Evolutionary conservation across 1,140 invertebrate species (phyloP).

Genomic region (Anagrus nilaparvatae): DNA sequence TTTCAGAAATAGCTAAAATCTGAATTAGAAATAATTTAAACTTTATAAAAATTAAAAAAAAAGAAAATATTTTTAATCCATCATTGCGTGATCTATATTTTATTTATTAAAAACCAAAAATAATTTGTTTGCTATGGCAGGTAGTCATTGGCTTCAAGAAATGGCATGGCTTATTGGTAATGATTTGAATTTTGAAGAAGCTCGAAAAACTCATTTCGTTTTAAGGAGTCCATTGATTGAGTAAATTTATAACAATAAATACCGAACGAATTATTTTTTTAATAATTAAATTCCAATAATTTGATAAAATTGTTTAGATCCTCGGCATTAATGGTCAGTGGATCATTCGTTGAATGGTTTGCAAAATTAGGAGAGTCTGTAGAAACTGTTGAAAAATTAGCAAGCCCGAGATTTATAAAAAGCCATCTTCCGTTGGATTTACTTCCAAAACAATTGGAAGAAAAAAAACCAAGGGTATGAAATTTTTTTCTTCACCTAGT

Average conservation of each 20-base stretch:
- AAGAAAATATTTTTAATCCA: too few species aligned
- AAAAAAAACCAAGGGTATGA: constrained; percentile 64
- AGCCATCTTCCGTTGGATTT: constrained; percentile 70
- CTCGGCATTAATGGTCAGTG: constrained; percentile 38
- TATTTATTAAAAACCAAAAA: background rate
- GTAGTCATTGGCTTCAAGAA: constrained; percentile 82
- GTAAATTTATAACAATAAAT: constrained; percentile 32
- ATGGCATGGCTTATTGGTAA: constrained; percentile 79
- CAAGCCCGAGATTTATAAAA: constrained; percentile 64
- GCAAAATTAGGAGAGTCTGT: constrained; percentile 49
- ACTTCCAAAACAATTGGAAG: constrained; percentile 54
- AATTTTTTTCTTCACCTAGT: too few species aligned
- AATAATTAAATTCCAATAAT: constrained; percentile 1
- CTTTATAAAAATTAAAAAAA: too few species aligned
- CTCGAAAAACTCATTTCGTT: constrained; percentile 52
- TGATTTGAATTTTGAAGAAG: constrained; percentile 64
- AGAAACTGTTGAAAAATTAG: constrained; percentile 54
- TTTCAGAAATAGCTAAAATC: too few species aligned
- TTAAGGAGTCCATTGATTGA: constrained; percentile 49
- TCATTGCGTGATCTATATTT: background rate
- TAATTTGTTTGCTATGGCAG: constrained; percentile 37
- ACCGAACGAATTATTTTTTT: background rate
- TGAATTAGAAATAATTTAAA: too few species aligned
- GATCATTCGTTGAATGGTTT: constrained; percentile 38
- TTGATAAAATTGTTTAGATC: constrained; percentile 26